Percentiles rank a stretch among this genome's conserved stretches.
These are phyloP conservation scores for Rhynchomys soricoides DNA, from an alignment of 2,113 vertebrate species.

Conservation along the genomic window DNA sequence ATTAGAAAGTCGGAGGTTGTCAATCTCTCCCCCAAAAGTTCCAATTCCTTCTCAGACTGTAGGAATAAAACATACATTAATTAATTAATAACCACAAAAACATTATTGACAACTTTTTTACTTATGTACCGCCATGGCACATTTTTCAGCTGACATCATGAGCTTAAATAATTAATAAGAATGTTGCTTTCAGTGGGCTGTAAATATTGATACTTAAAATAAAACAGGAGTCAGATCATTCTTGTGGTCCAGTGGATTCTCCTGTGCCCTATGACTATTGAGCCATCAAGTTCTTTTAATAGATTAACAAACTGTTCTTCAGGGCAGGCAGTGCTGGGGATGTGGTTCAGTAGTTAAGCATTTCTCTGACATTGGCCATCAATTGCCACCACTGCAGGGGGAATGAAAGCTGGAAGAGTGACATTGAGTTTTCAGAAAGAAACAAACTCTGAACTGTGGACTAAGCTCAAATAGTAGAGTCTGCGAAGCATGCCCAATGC, in stretches of 20 bases:
- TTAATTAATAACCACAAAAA: background rate
- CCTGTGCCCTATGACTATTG: background rate
- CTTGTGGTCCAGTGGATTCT: background rate
- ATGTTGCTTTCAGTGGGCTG: background rate
- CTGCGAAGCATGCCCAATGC: too few species aligned
- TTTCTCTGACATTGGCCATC: background rate
- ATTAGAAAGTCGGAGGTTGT: background rate
- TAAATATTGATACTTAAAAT: background rate
- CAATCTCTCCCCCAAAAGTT: background rate
- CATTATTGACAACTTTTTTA: background rate
- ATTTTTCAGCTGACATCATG: background rate
- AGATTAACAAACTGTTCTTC: background rate
- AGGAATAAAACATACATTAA: background rate
- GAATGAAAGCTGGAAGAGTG: background rate
- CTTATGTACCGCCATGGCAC: background rate
- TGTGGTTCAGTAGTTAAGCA: background rate
- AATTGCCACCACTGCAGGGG: background rate
- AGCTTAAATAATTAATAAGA: slow-evolving; percentile 3
- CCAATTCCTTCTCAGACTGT: background rate
- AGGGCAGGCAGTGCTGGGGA: accelerated
- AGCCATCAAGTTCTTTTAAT: background rate
- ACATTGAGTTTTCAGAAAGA: background rate
- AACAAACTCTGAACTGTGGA: background rate
- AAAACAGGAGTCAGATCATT: background rate
- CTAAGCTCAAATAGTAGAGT: too few species aligned